Evolutionary conservation across 1,140 invertebrate genomes (phyloP), one percentile per base, ranked within the genome.

Genomic region (Camponotus pennsylvanicus): DNA sequence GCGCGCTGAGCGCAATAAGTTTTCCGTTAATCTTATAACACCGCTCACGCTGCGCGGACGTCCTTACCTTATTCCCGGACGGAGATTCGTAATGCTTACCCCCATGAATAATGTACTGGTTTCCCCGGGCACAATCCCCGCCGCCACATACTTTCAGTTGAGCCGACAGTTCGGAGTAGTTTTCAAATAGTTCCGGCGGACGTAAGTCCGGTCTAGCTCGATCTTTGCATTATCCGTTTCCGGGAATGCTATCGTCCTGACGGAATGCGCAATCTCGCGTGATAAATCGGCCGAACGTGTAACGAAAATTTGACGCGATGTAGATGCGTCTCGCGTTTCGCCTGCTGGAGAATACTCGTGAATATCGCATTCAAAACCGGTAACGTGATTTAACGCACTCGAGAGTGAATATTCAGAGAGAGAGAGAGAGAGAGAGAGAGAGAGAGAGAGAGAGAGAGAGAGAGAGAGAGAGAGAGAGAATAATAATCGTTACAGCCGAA

Each of bases 81-180:
- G 57, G 80, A 85, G 89, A 88, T 83, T 90, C 88, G 86, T 85
- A 90, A 90, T 73, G 86, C 89, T 90, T 90, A 89, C 82, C 5
- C 59, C 82, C 67, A 90, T 90, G 89, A 90, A 90, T 90, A 90
- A 90, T 90, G 89, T 86, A 90, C 86, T 52, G 76, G 69, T 79
- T 52, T 61, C 57, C 34, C 59, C 49, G 32, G 80, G 59, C 69
- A 71, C 89, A 90, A 90, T 90, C 89, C 49, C 88, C 71, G 52
- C 80, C 67, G 82, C 86, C 89, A 90, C 88, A 90, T 90, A 90
- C 89, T 90, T 90, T 90, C 77, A 79, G 89, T 88, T 90, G 89
- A 90, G 89, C 89, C 80, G 89, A 90, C 89, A 90, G 88, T 88
- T 86, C 82, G 79, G 87, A 90, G 89, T 90, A 90, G 89, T 90